phyloP scores from a whole-genome alignment of 2,888 invertebrate species.

The Conchocele bisecta region DNA sequence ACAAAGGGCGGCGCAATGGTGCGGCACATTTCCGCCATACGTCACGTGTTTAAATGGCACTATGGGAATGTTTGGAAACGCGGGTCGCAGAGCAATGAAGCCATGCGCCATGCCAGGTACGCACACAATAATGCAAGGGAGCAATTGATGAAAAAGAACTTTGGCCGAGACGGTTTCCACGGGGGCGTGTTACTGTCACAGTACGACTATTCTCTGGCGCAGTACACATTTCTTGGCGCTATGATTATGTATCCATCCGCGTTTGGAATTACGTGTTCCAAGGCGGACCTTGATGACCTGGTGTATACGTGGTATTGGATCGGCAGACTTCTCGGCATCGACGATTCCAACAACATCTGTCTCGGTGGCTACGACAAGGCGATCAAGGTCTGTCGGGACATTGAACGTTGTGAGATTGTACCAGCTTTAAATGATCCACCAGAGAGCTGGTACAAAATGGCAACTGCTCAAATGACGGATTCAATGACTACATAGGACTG shows the following conservation, averaged over 20 bases:
- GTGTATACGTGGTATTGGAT: slow-evolving; percentile 93
- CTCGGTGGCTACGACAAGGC: slow-evolving; percentile 53
- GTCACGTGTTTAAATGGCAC: slow-evolving; percentile 92
- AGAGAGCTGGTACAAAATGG: no score
- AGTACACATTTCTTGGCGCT: slow-evolving; percentile 93
- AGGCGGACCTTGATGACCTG: slow-evolving; percentile 89
- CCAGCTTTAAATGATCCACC: slow-evolving; percentile 65
- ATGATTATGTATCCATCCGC: slow-evolving; percentile 86
- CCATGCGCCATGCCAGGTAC: slow-evolving; percentile 82
- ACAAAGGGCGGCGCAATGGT: slow-evolving; percentile 87
- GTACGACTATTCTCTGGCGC: slow-evolving; percentile 92
- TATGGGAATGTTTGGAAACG: slow-evolving; percentile 87
- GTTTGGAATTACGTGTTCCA: slow-evolving; percentile 87
- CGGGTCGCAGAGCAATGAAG: slow-evolving; percentile 82
- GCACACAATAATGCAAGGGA: slow-evolving; percentile 85
- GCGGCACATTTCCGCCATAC: slow-evolving; percentile 90
- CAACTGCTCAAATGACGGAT: no score
- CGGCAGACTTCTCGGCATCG: slow-evolving; percentile 91
- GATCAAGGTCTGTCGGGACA: slow-evolving; percentile 60
- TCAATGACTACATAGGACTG: no score
- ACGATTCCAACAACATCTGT: slow-evolving; percentile 85
- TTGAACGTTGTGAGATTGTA: slow-evolving; percentile 61
- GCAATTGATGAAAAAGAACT: slow-evolving; percentile 76
- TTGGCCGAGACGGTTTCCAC: slow-evolving; percentile 67
- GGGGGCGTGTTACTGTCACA: slow-evolving; percentile 87